Evolutionary conservation across 2,888 invertebrate genomes (phyloP), one percentile per base, ranked within the genome.

Genomic region (Monoplex corrugatus): DNA sequence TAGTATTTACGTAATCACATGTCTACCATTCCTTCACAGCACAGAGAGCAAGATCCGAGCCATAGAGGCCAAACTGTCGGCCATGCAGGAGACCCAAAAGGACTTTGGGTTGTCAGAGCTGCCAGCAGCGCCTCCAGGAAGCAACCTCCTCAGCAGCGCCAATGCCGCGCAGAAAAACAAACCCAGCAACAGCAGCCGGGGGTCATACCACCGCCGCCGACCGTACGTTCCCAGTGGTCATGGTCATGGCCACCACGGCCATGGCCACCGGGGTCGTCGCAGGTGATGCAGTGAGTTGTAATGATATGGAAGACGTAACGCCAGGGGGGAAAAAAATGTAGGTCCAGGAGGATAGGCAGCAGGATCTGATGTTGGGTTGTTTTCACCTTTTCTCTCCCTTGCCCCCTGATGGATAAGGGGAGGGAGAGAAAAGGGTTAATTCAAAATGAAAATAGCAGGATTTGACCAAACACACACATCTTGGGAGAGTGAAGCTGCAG

Each of bases 1-100:
- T n/a, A n/a, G n/a, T n/a, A n/a, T n/a, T n/a, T n/a, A n/a, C n/a
- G n/a, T n/a, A n/a, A n/a, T n/a, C n/a, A n/a, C n/a, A 50, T 50
- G 8, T 13, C 19, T 50, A 50, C 19, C 50, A 50, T 50, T 50
- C 43, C 75, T 82, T 91, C 92, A 16, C 92, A 94, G 94, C 82
- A 88, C 93, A 35, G 93, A 94, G 40, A 92, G 93, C 72, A 94
- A 94, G 89, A 95, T 95, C 32, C 91, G 91, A 87, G 94, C 94
- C 35, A 95, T 95, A 50, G 95, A 95, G 80, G 94, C 93, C 86
- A 95, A 95, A 88, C 92, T 95, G n/a, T 89, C 90, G 68, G 87
- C 91, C 43, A 95, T 95, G 95, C 93, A 94, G 83, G 90, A 91
- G 78, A 90, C 90, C 8, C 89, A 92, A 35, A 90, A 91, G 80